phyloP scores from a whole-genome alignment of 2,797 vertebrate genomes.

The Aselliscus stoliczkanus region DNA sequence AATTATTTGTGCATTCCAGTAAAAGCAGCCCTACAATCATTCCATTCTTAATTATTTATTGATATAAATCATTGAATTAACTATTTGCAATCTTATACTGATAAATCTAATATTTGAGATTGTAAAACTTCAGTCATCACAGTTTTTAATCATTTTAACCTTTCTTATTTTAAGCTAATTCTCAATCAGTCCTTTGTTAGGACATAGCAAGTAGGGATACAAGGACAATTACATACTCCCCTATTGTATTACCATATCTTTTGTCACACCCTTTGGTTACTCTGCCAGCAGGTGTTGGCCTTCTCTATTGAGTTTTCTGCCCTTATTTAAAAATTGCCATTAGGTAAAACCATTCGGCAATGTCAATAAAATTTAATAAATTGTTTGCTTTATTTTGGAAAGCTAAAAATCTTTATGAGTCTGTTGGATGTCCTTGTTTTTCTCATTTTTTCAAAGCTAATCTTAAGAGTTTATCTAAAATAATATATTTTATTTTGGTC shows the following conservation, averaged over 20 bases:
- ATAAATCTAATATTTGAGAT: not conserved
- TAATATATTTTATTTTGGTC: not conserved
- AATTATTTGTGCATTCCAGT: not conserved
- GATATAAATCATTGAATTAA: not conserved
- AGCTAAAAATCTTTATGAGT: not conserved
- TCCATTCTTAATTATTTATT: not conserved
- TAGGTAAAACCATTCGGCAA: not conserved
- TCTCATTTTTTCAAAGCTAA: not conserved
- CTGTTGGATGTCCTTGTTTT: not conserved
- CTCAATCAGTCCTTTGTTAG: not conserved
- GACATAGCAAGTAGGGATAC: not conserved
- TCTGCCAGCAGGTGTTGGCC: not conserved
- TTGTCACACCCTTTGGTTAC: not conserved
- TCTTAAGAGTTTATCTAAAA: not conserved
- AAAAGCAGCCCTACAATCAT: not conserved
- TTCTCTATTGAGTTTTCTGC: not conserved
- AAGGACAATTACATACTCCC: not conserved
- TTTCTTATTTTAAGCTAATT: not conserved
- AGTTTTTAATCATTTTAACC: not conserved
- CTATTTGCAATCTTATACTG: not conserved
- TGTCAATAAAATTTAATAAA: not conserved
- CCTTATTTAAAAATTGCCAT: not conserved
- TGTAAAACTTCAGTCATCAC: not conserved
- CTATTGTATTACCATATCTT: not conserved
- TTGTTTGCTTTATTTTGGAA: not conserved